A percentile compares a stretch with the other conserved stretches of the same genome.
Conservation (phyloP, 2,113 vertebrate genomes). For the Podilymbus podiceps region DNA sequence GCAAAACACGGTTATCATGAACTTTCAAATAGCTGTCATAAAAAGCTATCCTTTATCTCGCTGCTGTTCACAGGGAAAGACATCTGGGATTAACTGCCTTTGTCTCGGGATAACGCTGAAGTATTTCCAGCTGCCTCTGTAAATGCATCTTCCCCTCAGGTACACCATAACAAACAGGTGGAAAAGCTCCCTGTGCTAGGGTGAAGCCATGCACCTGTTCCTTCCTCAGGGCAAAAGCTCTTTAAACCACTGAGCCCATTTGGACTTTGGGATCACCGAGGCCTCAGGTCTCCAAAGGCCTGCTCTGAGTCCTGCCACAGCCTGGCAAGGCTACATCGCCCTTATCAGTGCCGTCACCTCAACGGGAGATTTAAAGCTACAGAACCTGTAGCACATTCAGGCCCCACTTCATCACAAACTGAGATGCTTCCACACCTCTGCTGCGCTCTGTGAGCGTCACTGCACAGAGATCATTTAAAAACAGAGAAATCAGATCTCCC, state of each 20-base stretch:
- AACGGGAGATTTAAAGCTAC: neutral
- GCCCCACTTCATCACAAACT: neutral
- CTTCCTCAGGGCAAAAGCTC: neutral
- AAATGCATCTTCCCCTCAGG: neutral
- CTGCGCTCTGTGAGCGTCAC: neutral
- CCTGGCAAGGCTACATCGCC: rapidly evolving
- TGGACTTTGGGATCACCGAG: neutral
- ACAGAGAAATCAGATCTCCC: rapidly evolving
- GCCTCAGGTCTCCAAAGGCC: neutral
- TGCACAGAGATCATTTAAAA: neutral
- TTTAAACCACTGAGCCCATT: neutral
- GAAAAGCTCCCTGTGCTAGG: neutral
- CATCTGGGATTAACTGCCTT: neutral
- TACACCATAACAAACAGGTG: rapidly evolving
- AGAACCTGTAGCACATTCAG: neutral
- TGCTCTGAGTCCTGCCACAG: neutral
- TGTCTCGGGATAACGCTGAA: neutral
- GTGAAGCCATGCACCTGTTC: neutral
- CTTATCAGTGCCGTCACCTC: neutral
- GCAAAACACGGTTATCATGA: neutral
- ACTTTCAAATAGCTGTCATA: neutral
- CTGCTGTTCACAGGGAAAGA: neutral
- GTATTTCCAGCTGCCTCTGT: neutral
- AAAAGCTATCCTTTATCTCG: neutral
- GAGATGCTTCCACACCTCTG: rapidly evolving